Evolutionary conservation across 2,797 vertebrate genomes (phyloP).

Genomic region (Hybognathus amarus): DNA sequence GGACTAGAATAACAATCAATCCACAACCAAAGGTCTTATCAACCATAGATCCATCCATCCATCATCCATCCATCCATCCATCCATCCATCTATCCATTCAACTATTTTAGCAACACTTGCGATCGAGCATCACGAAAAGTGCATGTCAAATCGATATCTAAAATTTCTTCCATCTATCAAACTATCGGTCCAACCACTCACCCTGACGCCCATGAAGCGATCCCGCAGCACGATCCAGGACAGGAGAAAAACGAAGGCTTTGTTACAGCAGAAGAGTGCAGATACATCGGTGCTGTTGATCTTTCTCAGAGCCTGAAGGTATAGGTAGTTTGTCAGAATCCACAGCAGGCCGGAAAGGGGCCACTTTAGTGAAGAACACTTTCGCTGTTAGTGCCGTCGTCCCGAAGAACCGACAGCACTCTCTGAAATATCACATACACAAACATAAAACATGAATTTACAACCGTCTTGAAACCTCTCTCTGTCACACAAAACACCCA

Average conservation of each 20-base stretch:
- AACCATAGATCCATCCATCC: no score
- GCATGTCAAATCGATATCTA: neutral
- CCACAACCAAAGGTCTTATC: neutral
- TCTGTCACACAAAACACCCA: neutral
- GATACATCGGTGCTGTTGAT: constrained; percentile 96
- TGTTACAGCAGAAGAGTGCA: constrained; percentile 98
- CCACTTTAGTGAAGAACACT: constrained; percentile 94
- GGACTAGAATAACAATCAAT: neutral
- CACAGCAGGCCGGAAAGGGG: constrained; percentile 94
- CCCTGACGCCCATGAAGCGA: constrained; percentile 98
- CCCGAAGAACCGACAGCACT: constrained; percentile 96
- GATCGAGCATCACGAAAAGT: neutral
- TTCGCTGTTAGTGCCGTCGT: constrained; percentile 92
- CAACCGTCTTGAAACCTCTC: neutral
- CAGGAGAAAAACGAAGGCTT: constrained; percentile 98
- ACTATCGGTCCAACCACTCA: constrained; percentile 73
- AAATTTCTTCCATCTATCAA: neutral
- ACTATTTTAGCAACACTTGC: neutral
- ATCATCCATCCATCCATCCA: neutral
- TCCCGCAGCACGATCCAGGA: constrained; percentile 98
- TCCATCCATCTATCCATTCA: neutral
- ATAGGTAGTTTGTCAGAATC: constrained; percentile 99
- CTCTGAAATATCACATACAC: constrained; percentile 77
- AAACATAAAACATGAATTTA: neutral
- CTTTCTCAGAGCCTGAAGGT: constrained; percentile 98